phyloP scores from a whole-genome alignment of 2,797 vertebrate species.

The Dicrostonyx torquatus region DNA sequence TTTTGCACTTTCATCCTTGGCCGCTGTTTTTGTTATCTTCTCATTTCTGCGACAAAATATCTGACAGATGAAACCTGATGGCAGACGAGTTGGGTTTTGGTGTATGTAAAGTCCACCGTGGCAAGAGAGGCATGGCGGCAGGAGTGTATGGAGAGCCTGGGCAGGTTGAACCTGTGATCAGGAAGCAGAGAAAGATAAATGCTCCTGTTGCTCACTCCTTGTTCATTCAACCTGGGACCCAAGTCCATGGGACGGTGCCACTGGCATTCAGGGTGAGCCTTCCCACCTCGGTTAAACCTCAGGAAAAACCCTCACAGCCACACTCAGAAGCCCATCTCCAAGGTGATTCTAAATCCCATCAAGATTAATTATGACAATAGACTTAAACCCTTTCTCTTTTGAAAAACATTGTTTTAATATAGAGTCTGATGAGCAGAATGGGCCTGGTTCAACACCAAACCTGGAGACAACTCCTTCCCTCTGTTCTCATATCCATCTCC shows the following conservation, averaged over 20 bases:
- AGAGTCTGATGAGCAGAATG: background rate
- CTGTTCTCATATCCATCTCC: background rate
- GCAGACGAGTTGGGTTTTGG: background rate
- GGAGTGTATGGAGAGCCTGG: background rate
- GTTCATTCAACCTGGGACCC: background rate
- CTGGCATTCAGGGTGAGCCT: background rate
- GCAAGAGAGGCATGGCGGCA: rapidly evolving
- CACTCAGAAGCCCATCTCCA: background rate
- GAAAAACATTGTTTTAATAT: background rate
- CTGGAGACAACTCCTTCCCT: background rate
- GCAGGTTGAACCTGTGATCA: background rate
- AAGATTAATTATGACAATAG: background rate
- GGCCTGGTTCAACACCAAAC: background rate
- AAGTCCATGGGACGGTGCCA: background rate
- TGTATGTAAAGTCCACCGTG: background rate
- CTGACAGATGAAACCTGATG: background rate
- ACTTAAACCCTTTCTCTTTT: background rate
- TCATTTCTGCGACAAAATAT: background rate
- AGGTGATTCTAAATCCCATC: background rate
- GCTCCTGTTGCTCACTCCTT: background rate
- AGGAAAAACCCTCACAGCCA: background rate
- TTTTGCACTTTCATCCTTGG: background rate
- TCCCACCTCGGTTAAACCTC: background rate
- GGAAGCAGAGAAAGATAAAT: background rate
- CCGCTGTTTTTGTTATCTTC: background rate